Conservation (phyloP, 2,797 vertebrate species). For the Anableps anableps region DNA sequence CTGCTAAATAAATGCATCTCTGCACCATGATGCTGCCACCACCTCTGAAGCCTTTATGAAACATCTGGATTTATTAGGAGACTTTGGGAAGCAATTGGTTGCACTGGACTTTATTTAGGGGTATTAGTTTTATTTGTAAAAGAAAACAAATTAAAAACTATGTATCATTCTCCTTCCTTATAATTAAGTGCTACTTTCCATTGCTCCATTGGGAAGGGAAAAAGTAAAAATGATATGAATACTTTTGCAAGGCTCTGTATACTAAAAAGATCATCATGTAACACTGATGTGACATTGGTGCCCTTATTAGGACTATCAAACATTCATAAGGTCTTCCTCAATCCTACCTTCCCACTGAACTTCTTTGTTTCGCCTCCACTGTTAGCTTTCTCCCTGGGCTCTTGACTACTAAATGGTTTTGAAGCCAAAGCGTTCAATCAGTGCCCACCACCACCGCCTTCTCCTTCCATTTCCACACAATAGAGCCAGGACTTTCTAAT, state of each 20-base stretch:
- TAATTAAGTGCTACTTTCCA: neutral
- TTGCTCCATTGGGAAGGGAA: neutral
- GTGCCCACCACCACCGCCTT: conserved; percentile 42
- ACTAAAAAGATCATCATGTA: neutral
- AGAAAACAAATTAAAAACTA: too few relatives aligned
- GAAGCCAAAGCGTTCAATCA: conserved; percentile 68
- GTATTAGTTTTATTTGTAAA: too few relatives aligned
- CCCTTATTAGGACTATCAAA: conserved; percentile 32
- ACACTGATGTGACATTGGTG: neutral
- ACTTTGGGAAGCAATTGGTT: neutral
- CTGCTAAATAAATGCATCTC: too few relatives aligned
- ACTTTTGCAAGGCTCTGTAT: too few relatives aligned
- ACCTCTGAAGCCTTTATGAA: neutral
- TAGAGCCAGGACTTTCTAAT: conserved; percentile 63
- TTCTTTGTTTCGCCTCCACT: conserved; percentile 28
- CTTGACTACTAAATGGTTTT: conserved; percentile 59
- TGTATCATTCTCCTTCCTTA: neutral
- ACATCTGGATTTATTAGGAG: neutral
- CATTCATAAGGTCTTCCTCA: conserved; percentile 29
- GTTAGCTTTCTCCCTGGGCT: conserved; percentile 35
- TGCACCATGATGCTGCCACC: too few relatives aligned
- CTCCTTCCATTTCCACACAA: conserved; percentile 45
- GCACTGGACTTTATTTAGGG: neutral
- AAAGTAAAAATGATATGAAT: neutral
- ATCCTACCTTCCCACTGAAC: conserved; percentile 28